Evolutionary conservation across 2,797 vertebrate species (phyloP).

Genomic region (Falco cherrug): DNA sequence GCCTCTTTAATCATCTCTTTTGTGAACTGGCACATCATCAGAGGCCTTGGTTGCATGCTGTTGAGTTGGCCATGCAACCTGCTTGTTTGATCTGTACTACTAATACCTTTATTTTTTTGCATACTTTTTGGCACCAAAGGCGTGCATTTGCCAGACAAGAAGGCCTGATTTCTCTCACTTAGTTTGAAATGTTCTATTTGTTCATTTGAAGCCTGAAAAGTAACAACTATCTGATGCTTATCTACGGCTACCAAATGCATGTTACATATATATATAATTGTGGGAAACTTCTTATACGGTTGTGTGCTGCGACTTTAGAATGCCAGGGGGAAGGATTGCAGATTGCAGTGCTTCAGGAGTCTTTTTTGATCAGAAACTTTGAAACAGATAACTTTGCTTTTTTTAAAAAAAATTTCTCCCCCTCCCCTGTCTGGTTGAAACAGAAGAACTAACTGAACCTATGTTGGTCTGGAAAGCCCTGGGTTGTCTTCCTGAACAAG

Average conservation of each 20-base stretch:
- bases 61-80: not conserved
- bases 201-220: not conserved
- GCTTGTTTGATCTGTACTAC: not conserved
- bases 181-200: not conserved
- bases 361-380: not conserved
- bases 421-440: not conserved
- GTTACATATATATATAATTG: not conserved
- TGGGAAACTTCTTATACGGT: not conserved
- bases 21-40: not conserved
- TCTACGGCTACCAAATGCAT: not conserved
- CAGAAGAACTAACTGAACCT: not conserved
- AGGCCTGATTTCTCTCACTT: not conserved
- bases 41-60: not conserved
- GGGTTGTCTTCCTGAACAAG: not conserved
- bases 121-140: not conserved
- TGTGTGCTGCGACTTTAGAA: not conserved
- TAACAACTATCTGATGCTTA: not conserved
- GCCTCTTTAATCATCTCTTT: not conserved
- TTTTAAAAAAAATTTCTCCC: no score
- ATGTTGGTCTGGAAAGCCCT: not conserved
- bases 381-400: not conserved
- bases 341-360: not conserved
- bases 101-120: not conserved
- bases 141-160: not conserved
- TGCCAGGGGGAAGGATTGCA: not conserved